These are phyloP conservation scores for Silurus meridionalis DNA, from an alignment of 2,113 vertebrate genomes.

Conservation along the genomic window DNA sequence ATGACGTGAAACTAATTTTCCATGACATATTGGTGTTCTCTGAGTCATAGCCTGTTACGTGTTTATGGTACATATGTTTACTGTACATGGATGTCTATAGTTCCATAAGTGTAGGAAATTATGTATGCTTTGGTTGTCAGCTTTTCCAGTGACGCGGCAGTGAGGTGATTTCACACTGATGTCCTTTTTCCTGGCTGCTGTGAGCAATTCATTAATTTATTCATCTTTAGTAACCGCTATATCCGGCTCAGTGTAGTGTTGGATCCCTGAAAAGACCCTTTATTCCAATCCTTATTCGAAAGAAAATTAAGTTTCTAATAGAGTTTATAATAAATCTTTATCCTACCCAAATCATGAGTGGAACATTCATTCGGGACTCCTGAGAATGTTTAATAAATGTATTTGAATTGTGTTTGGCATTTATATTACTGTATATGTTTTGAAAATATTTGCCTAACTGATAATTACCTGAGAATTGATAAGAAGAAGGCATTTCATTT, in stretches of 20 bases:
- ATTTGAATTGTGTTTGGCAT: not conserved
- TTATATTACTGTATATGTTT: not conserved
- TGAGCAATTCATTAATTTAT: not conserved
- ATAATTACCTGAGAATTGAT: not conserved
- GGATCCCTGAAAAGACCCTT: no score
- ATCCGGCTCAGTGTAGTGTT: no score
- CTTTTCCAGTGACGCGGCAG: not conserved
- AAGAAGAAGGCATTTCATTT: not conserved
- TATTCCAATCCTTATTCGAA: no score
- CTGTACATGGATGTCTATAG: conserved; percentile 13
- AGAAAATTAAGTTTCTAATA: no score
- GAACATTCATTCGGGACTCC: no score
- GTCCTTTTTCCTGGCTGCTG: not conserved
- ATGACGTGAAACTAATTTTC: not conserved
- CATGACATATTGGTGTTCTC: not conserved
- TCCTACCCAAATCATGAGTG: no score
- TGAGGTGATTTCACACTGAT: not conserved
- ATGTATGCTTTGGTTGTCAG: not conserved
- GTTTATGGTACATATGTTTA: conserved; percentile 26
- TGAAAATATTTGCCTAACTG: not conserved
- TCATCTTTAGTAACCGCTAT: not conserved
- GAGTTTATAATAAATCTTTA: no score
- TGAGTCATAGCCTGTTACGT: not conserved
- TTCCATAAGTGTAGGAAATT: not conserved
- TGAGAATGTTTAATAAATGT: not conserved